Conservation (phyloP, 2,888 invertebrate genomes). For the Pseudococcus jackbeardsleyi region DNA sequence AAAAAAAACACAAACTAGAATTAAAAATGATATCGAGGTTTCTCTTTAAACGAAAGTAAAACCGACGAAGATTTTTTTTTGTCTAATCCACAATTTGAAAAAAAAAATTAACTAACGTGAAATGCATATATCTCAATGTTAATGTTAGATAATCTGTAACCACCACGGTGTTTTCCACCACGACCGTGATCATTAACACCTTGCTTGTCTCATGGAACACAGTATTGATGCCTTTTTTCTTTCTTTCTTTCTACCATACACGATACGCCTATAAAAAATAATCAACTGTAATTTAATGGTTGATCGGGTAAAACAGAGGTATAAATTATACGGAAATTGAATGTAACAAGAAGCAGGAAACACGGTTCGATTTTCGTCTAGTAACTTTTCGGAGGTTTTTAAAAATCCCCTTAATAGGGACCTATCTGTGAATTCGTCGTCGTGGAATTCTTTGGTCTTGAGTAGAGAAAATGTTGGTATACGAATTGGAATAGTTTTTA, state of each 20-base stretch:
- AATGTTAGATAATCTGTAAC: constrained; percentile 26
- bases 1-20: neutral
- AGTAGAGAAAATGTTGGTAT: neutral
- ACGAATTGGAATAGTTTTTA: too few species aligned
- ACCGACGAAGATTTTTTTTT: neutral
- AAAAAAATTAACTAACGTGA: neutral
- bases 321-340: constrained; percentile 42
- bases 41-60: neutral
- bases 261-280: constrained; percentile 52
- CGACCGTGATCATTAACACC: constrained; percentile 51
- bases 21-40: neutral
- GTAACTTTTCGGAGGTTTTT: constrained; percentile 19
- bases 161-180: neutral
- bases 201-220: constrained; percentile 42
- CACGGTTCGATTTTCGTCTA: constrained; percentile 19
- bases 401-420: neutral
- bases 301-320: constrained; percentile 52
- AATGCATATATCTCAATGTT: constrained; percentile 7
- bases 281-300: constrained; percentile 53
- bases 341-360: constrained; percentile 50
- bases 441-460: too few species aligned
- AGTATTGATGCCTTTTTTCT: constrained; percentile 41
- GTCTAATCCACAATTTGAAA: neutral
- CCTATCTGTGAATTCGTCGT: neutral
- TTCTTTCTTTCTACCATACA: constrained; percentile 33